phyloP scores from a whole-genome alignment of 1,140 invertebrate species.

The Zaprionus nigranus region DNA sequence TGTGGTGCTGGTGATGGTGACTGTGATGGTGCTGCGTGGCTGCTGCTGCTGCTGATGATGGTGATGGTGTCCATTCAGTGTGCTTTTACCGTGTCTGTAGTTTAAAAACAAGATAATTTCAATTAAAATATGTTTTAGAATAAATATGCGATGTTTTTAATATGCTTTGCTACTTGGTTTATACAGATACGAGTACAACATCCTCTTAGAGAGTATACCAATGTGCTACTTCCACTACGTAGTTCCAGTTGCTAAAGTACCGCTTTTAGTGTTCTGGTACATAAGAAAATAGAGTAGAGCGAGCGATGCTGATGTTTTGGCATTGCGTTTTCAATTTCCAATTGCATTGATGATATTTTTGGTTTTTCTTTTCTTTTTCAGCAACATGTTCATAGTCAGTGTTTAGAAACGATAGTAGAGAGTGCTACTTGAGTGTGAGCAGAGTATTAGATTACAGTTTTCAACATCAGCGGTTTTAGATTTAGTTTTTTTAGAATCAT shows the following conservation, averaged over 20 bases:
- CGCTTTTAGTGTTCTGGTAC: conserved; percentile 50
- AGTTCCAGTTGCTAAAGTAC: conserved; percentile 70
- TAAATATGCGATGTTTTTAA: conserved; percentile 42
- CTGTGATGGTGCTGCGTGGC: conserved; percentile 37
- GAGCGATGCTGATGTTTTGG: conserved; percentile 65
- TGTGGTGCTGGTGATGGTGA: conserved; percentile 33
- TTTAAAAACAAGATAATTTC: conserved; percentile 7
- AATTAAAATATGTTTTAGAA: conserved; percentile 10
- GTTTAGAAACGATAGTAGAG: conserved; percentile 58
- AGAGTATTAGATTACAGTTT: conserved; percentile 19
- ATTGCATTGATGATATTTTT: conserved; percentile 67
- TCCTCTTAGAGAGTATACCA: conserved; percentile 52
- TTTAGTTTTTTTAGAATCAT: conserved; percentile 23
- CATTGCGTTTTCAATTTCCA: conserved; percentile 52
- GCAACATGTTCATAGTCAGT: conserved; percentile 84
- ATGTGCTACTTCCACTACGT: conserved; percentile 75
- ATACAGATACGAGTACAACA: conserved; percentile 31
- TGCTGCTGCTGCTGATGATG: conserved; percentile 47
- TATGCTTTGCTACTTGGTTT: conserved; percentile 49
- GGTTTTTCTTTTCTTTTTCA: conserved; percentile 53
- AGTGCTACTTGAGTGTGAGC: conserved; percentile 38
- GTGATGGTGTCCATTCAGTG: conserved; percentile 72
- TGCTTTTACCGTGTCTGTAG: conserved; percentile 79
- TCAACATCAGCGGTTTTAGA: conserved; percentile 6
- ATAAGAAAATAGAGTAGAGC: conserved; percentile 66